These are phyloP conservation scores for Apotomis capreana DNA, from an alignment of 2,888 invertebrate species.

Conservation along the genomic window DNA sequence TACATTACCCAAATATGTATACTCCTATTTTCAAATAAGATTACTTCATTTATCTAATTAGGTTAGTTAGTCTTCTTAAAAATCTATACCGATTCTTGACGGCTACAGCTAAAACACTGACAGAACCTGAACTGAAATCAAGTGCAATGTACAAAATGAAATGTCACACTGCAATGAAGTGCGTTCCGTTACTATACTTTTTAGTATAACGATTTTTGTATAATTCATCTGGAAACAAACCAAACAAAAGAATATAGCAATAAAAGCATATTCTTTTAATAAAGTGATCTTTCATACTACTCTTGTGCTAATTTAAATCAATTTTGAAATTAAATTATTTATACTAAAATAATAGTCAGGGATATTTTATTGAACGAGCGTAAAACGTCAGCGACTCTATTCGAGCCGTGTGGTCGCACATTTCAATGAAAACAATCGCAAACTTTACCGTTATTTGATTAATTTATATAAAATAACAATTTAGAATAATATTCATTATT, in stretches of 20 bases:
- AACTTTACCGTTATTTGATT: too few relatives aligned
- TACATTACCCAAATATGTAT: slow-evolving; percentile 26
- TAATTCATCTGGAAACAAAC: neutral
- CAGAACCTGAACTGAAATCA: neutral
- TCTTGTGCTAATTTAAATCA: neutral
- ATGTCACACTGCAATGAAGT: slow-evolving; percentile 22
- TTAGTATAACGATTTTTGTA: too few relatives aligned
- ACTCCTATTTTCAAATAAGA: slow-evolving; percentile 32
- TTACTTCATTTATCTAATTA: slow-evolving; percentile 41
- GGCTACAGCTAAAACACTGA: slow-evolving; percentile 18
- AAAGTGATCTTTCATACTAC: too few relatives aligned
- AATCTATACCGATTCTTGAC: slow-evolving; percentile 33
- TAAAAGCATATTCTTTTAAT: too few relatives aligned
- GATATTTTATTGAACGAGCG: slow-evolving; percentile 1
- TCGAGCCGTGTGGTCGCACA: neutral
- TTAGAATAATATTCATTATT: too few relatives aligned
- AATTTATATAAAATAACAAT: too few relatives aligned
- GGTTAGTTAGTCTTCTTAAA: slow-evolving; percentile 35
- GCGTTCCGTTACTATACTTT: neutral
- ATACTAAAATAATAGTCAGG: neutral
- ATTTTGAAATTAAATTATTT: neutral
- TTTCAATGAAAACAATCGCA: neutral
- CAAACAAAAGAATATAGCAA: too few relatives aligned
- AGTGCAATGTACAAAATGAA: slow-evolving; percentile 17
- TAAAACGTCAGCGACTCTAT: slow-evolving; percentile 12